Percentiles rank a stretch among this genome's conserved stretches.
Conservation (phyloP, 2,888 invertebrate genomes). For the Phaedon cochleariae region DNA sequence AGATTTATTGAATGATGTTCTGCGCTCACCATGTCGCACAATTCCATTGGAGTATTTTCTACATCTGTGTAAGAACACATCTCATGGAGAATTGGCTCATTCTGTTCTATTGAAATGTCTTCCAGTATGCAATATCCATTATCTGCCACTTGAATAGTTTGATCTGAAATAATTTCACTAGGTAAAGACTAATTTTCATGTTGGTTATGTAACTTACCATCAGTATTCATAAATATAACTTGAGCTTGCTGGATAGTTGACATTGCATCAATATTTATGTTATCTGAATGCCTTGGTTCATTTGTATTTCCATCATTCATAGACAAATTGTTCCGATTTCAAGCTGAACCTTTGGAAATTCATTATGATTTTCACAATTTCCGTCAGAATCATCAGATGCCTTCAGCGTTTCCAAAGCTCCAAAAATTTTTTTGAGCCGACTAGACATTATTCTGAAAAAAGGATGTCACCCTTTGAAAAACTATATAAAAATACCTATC, state of each 20-base stretch:
- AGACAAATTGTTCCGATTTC: too few species aligned
- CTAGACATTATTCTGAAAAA: too few species aligned
- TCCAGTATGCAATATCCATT: conserved; percentile 6
- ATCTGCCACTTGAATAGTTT: not conserved
- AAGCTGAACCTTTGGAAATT: too few species aligned
- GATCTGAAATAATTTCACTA: not conserved
- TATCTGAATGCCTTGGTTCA: too few species aligned
- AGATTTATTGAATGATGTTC: not conserved
- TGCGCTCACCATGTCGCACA: not conserved
- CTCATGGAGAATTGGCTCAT: conserved; percentile 9
- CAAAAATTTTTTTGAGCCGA: too few species aligned
- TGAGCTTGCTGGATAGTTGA: conserved; percentile 5
- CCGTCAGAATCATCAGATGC: too few species aligned
- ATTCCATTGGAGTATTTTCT: not conserved
- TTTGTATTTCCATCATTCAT: too few species aligned
- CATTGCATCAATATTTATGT: too few species aligned
- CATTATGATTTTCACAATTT: too few species aligned
- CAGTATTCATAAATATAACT: not conserved
- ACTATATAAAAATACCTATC: too few species aligned
- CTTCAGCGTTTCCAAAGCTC: too few species aligned
- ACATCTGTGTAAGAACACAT: conserved; percentile 1
- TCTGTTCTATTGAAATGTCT: conserved; percentile 7
- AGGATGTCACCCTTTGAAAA: too few species aligned
- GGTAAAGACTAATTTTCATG: not conserved
- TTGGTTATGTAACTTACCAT: conserved; percentile 5